These are phyloP conservation scores for Heliothis virescens DNA, from an alignment of 1,140 invertebrate genomes.

Conservation along the genomic window DNA sequence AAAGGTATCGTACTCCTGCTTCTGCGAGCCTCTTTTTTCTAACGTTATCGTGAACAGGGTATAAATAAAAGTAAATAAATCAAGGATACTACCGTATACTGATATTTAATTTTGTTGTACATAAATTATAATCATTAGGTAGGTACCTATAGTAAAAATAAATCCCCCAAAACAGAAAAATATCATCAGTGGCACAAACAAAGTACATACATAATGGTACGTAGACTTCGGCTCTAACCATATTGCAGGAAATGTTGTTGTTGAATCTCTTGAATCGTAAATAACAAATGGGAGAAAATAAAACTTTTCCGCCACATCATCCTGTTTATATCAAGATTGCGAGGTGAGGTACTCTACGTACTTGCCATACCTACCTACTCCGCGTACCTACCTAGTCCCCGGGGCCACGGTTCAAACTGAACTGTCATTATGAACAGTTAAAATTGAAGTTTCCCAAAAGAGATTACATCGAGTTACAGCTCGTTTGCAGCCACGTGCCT, in stretches of 20 bases:
- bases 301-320: constrained; percentile 73
- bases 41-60: no score
- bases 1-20: no score
- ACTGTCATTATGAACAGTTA: constrained; percentile 38
- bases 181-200: constrained; percentile 19
- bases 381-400: not conserved
- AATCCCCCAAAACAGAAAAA: constrained; percentile 4
- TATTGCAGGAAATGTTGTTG: constrained; percentile 72
- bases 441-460: constrained; percentile 42
- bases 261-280: constrained; percentile 76
- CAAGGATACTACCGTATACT: no score
- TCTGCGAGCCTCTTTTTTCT: no score
- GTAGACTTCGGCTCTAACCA: constrained; percentile 25
- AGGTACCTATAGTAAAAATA: not conserved
- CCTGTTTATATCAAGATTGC: constrained; percentile 72
- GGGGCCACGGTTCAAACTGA: constrained; percentile 8
- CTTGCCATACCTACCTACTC: not conserved
- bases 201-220: constrained; percentile 26
- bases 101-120: no score
- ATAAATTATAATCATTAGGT: no score
- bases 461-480: constrained; percentile 39
- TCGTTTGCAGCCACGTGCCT: constrained; percentile 33
- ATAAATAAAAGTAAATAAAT: no score
- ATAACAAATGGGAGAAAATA: constrained; percentile 76
- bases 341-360: constrained; percentile 39